Evolutionary conservation across 2,888 invertebrate species (phyloP), one percentile per base, ranked within the genome.

Genomic region (Ochropleura plecta): DNA sequence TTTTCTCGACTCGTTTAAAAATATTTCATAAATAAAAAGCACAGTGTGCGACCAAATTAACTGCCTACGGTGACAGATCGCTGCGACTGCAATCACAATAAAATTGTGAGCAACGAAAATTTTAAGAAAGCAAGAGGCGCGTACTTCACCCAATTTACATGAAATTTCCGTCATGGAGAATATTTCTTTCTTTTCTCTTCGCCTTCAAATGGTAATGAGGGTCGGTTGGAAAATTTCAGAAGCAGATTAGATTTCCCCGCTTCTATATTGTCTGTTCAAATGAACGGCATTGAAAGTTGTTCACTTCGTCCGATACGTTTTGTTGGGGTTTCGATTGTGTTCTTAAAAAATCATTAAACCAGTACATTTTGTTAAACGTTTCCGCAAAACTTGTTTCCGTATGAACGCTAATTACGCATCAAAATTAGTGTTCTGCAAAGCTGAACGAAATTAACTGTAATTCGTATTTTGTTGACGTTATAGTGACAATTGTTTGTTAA

Each of bases 201-300:
- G 91, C 92, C 92, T 93, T 92, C 93, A 91, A 93, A 94, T 94
- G 93, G 92, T 94, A 95, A 95, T 94, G 94, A 94, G 93, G 92
- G 93, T 91, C 90, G 92, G 93, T 92, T 91, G 92, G 91, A 91
- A 93, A 94, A 92, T 91, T 94, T 93, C 93, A 91, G 90, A 91
- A 93, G 89, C 91, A 92, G 93, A 94, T 94, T 94, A 94, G 92
- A 93, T 94, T 94, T 92, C 87, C 90, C 83, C 88, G 84, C 87
- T 88, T 86, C 86, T 92, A 88, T 91, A 91, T 89, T 92, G 91
- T 91, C 89, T 88, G 89, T 83, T 89, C 82, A 88, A 90, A 91
- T 91, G 88, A 89, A 88, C 81, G 87, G 81, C 86, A 86, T 88
- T 88, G 83, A 83, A 88, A 86, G 83, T 90, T 87, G 88, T 85